Evolutionary conservation across 2,888 invertebrate species (phyloP), one percentile per base, ranked within the genome.

Genomic region (Clistopyga incitator): DNA sequence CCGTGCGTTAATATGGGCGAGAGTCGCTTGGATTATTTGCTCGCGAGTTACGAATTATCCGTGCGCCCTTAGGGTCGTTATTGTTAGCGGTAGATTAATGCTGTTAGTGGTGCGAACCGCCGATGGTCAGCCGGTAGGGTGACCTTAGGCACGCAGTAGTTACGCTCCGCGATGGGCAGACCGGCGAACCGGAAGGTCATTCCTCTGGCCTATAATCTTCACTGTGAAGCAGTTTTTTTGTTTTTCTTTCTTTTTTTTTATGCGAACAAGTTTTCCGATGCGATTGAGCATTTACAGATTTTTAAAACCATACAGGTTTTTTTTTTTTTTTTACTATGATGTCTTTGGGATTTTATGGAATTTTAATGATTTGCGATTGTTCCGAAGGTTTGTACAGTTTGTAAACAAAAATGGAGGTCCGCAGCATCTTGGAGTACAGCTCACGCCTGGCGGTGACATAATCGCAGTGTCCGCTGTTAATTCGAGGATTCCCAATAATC

Each of bases 321-420:
- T 15, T 67, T 45, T 65, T 34, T 42, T 65, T 59, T 74, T 34
- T 67, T n/a, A 3, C 10, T 18, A 56, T 11, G 3, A 25, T 3
- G 13, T 4, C 25, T 56, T 0, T 25, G 25, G 11, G 18, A 11
- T 8, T 20, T 38, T 64, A 64, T 38, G 18, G 10, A 20, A 25
- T 70, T 50, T 64, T 50, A n/a, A 45, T 23, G 15, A 61, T 75
- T 59, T 25, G 42, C 20, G 20, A 34, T 65, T 54, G 2, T 25
- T 81, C 86, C 78, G 10, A 85, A 96, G 97, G 89, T 95, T 96
- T 87, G 95, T 97, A 64, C 97, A 97, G 90, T 97, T 96, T 91
- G 93, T 94, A 65, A 94, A 93, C 29, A 94, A 95, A 86, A 94
- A 94, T 59, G 95, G 96, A 0, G 94, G 94, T 0, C 94, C 94